A percentile compares a stretch with the other conserved stretches of the same genome.
Evolutionary conservation across 2,797 vertebrate species (phyloP).

Genomic region (Sebastes kiyomatsui): DNA sequence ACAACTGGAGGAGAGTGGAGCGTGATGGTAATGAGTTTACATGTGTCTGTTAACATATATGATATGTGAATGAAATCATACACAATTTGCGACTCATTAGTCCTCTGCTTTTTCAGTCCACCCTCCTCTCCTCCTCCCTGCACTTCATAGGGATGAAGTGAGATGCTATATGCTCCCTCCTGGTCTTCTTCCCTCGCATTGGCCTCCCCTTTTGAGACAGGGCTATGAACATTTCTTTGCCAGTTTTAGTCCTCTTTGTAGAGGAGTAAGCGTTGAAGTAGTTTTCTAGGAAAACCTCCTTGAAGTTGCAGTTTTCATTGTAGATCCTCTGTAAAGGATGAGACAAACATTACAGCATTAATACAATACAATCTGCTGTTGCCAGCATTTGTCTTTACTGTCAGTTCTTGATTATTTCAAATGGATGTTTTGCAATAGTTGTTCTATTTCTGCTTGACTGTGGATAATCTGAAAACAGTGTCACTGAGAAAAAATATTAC

Average conservation of each 20-base stretch:
- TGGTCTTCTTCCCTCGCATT: slow-evolving; percentile 92
- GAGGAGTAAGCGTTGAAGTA: slow-evolving; percentile 98
- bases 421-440: not conserved
- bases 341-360: slow-evolving; percentile 5
- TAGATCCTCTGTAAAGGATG: slow-evolving; percentile 89
- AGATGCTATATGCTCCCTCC: slow-evolving; percentile 91
- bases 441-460: not conserved
- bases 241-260: slow-evolving; percentile 90
- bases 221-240: slow-evolving; percentile 96
- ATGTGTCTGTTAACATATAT: slow-evolving; percentile 51
- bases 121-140: slow-evolving; percentile 86
- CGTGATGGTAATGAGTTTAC: slow-evolving; percentile 44
- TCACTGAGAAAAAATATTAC: slow-evolving; percentile 77
- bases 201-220: slow-evolving; percentile 93
- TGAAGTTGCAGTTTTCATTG: slow-evolving; percentile 97
- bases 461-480: not conserved
- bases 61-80: slow-evolving; percentile 39
- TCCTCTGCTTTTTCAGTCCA: slow-evolving; percentile 64
- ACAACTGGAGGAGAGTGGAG: slow-evolving; percentile 46
- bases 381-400: not conserved
- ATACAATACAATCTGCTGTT: not conserved
- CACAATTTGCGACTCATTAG: not conserved
- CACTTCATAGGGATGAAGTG: slow-evolving; percentile 97
- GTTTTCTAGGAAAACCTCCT: slow-evolving; percentile 97
- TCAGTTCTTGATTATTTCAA: not conserved